These are phyloP conservation scores for Connochaetes taurinus DNA, from an alignment of 2,113 vertebrate species.

Conservation along the genomic window DNA sequence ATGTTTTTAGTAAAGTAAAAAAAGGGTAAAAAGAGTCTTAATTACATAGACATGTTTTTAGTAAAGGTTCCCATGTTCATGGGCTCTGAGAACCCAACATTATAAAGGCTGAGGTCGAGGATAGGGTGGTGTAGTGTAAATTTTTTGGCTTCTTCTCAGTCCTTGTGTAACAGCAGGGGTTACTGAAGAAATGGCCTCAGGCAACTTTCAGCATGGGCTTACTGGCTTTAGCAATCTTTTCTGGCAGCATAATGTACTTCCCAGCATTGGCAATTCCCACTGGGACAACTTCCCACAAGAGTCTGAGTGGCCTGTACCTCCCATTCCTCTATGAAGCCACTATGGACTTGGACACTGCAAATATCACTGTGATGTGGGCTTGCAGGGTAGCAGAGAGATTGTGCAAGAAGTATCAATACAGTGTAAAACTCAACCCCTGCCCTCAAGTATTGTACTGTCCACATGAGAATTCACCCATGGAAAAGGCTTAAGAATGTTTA, in stretches of 20 bases:
- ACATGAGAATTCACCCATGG: neutral
- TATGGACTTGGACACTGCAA: neutral
- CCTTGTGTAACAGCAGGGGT: neutral
- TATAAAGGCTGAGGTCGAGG: neutral
- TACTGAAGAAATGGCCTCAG: neutral
- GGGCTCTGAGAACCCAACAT: neutral
- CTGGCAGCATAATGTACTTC: neutral
- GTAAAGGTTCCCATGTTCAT: neutral
- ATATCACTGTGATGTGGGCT: neutral
- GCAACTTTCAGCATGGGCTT: neutral
- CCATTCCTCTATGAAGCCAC: neutral
- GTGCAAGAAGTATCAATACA: neutral
- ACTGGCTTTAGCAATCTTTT: neutral
- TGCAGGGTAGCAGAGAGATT: neutral
- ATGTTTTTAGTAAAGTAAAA: neutral
- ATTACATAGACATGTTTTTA: neutral
- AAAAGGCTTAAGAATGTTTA: constrained; percentile 6
- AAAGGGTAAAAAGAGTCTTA: neutral
- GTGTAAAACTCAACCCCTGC: neutral
- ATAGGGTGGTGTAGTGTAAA: neutral
- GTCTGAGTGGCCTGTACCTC: neutral
- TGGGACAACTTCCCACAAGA: neutral
- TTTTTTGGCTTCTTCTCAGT: neutral
- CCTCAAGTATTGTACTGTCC: neutral
- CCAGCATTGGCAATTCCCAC: neutral